Evolutionary conservation across 35 echinoderm and acorn worm genomes (phyloP).

Genomic region (Ophiothrix spiculata): DNA sequence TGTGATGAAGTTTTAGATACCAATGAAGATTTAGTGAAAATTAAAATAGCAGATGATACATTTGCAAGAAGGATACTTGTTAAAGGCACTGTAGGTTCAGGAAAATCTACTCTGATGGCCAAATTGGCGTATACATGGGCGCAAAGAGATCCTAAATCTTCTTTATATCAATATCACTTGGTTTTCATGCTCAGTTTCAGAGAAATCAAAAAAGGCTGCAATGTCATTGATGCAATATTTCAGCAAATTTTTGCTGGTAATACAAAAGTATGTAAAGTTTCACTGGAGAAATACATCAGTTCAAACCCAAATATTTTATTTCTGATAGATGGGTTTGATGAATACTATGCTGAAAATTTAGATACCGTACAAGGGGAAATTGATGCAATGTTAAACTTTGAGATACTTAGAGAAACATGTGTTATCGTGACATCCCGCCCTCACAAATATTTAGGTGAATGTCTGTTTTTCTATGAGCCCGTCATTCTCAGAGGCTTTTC

Average conservation of each 20-base stretch:
- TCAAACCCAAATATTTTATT: constrained; percentile 7
- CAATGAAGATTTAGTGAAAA: neutral
- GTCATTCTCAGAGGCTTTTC: constrained; percentile 3
- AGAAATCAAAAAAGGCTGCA: neutral
- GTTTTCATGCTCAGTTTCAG: neutral
- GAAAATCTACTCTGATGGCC: neutral
- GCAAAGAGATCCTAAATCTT: neutral
- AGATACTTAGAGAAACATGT: neutral
- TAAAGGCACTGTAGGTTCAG: neutral
- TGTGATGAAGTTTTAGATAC: neutral
- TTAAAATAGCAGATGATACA: neutral
- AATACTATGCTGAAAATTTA: neutral
- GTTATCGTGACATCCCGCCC: constrained; percentile 17
- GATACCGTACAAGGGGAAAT: neutral
- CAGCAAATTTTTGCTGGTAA: constrained; percentile 20
- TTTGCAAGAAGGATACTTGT: neutral
- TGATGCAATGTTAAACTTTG: neutral
- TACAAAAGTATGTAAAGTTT: constrained; percentile 22
- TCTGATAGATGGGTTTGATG: constrained; percentile 22
- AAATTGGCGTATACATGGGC: neutral
- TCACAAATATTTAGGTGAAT: constrained; percentile 14
- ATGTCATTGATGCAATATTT: constrained; percentile 7
- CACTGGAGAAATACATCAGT: constrained; percentile 2
- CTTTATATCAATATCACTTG: neutral
- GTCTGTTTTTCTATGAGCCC: neutral